Percentiles rank a stretch among this genome's conserved stretches.
Evolutionary conservation across 2,113 vertebrate species (phyloP).

Genomic region (Baryphthengus martii): DNA sequence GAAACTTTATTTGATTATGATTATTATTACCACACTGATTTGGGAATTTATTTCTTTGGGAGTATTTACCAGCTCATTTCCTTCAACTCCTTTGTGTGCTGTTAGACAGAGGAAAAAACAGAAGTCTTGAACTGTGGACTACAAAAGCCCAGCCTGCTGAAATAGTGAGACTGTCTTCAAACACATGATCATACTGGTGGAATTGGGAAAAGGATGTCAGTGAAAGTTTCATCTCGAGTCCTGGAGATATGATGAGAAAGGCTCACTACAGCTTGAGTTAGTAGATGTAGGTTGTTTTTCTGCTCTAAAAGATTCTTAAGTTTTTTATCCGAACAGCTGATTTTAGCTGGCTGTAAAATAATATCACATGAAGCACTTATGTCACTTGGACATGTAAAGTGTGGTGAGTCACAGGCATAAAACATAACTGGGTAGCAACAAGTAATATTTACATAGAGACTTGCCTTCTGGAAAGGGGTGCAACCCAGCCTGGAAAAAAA

Average conservation of each 20-base stretch:
- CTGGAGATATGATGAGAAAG: background rate
- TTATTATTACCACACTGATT: background rate
- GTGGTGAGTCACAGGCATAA: background rate
- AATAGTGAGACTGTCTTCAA: background rate
- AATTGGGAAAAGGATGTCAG: background rate
- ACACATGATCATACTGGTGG: background rate
- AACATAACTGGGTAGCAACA: background rate
- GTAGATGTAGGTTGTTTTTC: rapidly evolving
- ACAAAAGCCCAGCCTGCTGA: background rate
- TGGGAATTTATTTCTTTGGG: background rate
- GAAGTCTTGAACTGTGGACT: background rate
- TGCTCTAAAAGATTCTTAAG: background rate
- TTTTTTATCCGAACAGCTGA: background rate
- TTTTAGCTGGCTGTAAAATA: background rate
- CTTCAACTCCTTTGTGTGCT: background rate
- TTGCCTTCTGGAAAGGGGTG: background rate
- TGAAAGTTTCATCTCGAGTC: background rate
- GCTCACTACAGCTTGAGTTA: background rate
- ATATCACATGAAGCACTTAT: background rate
- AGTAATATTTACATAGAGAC: background rate
- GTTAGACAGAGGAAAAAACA: background rate
- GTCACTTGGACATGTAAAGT: background rate
- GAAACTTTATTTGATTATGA: background rate
- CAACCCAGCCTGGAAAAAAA: background rate
- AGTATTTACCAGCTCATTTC: background rate